Evolutionary conservation across 2,113 vertebrate genomes (phyloP).

Genomic region (Gorsachius goisagi): DNA sequence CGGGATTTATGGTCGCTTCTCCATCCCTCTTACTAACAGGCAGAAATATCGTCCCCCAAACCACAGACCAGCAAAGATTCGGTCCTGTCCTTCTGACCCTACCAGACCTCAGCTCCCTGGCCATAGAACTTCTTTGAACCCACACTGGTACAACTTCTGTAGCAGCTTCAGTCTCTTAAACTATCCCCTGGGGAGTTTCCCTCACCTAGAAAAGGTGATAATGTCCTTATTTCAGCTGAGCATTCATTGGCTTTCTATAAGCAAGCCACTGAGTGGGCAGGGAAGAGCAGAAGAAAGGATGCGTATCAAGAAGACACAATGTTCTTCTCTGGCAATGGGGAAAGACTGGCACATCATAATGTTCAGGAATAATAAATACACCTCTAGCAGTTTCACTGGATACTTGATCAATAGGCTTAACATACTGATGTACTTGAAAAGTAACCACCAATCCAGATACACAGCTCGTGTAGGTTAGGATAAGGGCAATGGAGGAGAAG

Average conservation of each 20-base stretch:
- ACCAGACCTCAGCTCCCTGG: not conserved
- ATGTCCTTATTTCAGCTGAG: not conserved
- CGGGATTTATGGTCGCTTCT: not conserved
- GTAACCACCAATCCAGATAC: not conserved
- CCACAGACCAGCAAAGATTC: not conserved
- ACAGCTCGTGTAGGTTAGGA: not conserved
- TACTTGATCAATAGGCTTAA: not conserved
- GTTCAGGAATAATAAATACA: conserved; percentile 1
- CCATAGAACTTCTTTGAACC: not conserved
- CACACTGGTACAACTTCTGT: not conserved
- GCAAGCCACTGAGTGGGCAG: not conserved
- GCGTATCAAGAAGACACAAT: not conserved
- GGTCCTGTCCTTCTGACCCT: not conserved
- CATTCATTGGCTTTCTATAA: not conserved
- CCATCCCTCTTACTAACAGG: not conserved
- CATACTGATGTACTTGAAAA: not conserved
- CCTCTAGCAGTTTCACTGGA: not conserved
- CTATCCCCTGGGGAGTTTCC: not conserved
- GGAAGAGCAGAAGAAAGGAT: not conserved
- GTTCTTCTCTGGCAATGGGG: not conserved
- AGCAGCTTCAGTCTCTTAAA: not conserved
- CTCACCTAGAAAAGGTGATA: not conserved
- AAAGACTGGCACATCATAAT: not conserved
- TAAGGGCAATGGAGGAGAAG: not conserved
- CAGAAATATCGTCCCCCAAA: not conserved